Base-by-base conservation (phyloP, 2,888 invertebrate species). In the Stegana nigrithorax region DNA sequence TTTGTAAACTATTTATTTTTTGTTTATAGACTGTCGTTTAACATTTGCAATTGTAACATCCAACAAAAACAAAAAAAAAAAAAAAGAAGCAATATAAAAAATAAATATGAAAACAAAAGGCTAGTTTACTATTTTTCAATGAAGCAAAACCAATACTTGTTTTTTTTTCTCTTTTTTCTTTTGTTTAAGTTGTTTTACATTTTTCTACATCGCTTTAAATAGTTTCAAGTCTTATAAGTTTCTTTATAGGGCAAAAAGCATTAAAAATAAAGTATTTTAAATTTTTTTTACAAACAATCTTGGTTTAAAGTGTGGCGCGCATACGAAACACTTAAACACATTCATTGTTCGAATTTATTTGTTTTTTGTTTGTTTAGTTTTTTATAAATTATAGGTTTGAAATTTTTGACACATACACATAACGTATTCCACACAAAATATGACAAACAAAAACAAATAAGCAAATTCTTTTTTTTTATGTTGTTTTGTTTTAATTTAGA, bases 141-240 rank as follows among this genome's bases (percentile, higher is more conserved):
- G 27, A 36, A 19, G 17, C 29, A 44, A 57, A 60, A 29, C 21
- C n/a, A 50, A 14, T 21, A 26, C 42, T 39, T 19, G 17, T 44
- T 45, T 10, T 29, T 47, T 14, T 61, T 58, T 53, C 47, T 27
- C 27, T 63, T 27, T 51, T 51, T 36, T 29, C 23, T 59, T 39
- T 25, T 64, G 36, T 53, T 59, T 51, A 12, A 14, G 39, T 44
- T 61, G 56, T 53, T 23, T 62, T 47, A 45, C 61, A 61, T 42
- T 57, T 65, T 47, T 55, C 17, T 60, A 19, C 27, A 50, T 57
- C 27, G 29, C 39, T 51, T 73, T 79, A 73, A 70, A 73, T 75
- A 73, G 73, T 79, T 75, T 75, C 73, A 81, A 81, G 81, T 81
- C 81, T 81, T 82, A 81, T 81, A 81, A 72, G 81, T 81, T 81